Evolutionary conservation across 2,888 invertebrate species (phyloP).

Genomic region (Troilus luridus): DNA sequence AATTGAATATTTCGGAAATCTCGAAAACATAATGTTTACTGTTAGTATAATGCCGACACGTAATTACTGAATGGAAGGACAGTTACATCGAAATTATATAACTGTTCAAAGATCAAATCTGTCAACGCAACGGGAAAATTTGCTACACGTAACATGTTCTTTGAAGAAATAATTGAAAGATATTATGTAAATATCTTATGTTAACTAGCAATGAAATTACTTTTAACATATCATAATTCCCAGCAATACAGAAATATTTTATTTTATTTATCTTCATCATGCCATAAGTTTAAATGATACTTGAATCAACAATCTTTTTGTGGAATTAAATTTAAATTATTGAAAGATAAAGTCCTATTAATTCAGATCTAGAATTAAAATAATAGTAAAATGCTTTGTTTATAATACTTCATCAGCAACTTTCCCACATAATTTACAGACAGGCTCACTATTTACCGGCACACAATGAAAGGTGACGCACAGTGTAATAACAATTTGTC

Average conservation of each 20-base stretch:
- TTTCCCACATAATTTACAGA: neutral
- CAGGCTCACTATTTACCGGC: no score
- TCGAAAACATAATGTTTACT: no score
- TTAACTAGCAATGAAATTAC: neutral
- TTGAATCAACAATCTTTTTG: neutral
- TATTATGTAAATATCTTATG: neutral
- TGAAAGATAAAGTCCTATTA: neutral
- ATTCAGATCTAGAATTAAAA: neutral
- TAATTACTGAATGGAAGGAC: no score
- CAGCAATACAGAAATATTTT: neutral
- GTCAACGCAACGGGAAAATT: no score
- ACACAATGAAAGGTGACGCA: no score
- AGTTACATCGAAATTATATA: no score
- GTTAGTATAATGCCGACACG: no score
- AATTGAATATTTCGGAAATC: no score
- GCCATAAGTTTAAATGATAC: neutral
- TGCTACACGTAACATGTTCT: no score
- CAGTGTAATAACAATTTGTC: no score
- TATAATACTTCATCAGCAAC: neutral
- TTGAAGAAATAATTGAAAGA: neutral
- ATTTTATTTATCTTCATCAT: neutral
- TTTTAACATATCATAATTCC: neutral
- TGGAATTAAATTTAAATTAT: neutral
- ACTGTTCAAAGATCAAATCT: no score
- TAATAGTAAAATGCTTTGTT: neutral